Conservation (phyloP, 2,888 invertebrate genomes). For the Gisinianus flammeolus region DNA sequence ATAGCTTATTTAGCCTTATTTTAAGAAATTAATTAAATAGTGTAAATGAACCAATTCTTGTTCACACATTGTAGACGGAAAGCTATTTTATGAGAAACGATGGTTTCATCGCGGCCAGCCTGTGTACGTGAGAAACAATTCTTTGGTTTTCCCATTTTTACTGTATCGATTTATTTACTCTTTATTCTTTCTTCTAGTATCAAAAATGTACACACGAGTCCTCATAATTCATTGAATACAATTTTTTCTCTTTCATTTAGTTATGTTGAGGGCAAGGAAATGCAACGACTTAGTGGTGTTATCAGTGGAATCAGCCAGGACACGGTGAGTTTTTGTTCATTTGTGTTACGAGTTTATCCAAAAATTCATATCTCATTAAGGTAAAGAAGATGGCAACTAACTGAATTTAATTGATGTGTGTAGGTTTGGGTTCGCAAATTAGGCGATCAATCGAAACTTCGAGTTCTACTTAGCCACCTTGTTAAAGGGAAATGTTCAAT, state of each 20-base stretch:
- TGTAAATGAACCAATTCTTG: too few relatives aligned
- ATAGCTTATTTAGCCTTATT: too few relatives aligned
- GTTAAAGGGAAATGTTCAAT: constrained; percentile 87
- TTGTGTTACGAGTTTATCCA: neutral
- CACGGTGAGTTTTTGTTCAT: constrained; percentile 69
- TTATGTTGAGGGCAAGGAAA: constrained; percentile 86
- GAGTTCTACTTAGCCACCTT: constrained; percentile 82
- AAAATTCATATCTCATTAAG: neutral
- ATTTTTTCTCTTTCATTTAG: too few relatives aligned
- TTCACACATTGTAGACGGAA: too few relatives aligned
- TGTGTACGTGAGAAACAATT: too few relatives aligned
- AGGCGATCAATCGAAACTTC: constrained; percentile 76
- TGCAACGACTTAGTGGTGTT: constrained; percentile 82
- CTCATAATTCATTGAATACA: too few relatives aligned
- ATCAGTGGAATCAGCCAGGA: constrained; percentile 91
- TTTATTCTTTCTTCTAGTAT: too few relatives aligned
- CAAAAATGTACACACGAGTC: too few relatives aligned
- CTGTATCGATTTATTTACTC: too few relatives aligned
- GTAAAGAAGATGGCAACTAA: too few relatives aligned
- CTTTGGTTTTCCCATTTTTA: too few relatives aligned
- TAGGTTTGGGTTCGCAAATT: constrained; percentile 91
- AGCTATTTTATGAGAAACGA: constrained; percentile 87
- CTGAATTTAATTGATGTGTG: constrained; percentile 62
- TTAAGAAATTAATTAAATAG: too few relatives aligned
- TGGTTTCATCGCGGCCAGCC: constrained; percentile 95